These are phyloP conservation scores for Muschampia plurimacula DNA, from an alignment of 2,888 invertebrate genomes.

Conservation along the genomic window DNA sequence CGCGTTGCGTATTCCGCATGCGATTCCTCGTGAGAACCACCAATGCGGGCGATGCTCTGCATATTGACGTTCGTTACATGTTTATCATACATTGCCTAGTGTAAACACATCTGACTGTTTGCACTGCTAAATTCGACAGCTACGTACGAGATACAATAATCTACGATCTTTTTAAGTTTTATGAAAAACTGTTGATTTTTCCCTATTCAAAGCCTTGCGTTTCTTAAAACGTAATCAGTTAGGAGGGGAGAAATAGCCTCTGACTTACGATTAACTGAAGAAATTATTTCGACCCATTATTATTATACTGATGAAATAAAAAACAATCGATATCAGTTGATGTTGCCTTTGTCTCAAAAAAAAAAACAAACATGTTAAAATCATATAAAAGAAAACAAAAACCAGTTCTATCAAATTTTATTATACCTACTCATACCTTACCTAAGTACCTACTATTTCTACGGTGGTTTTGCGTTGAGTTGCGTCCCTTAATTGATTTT, in stretches of 20 bases:
- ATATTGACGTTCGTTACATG: conserved; percentile 36
- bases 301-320: no score
- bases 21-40: conserved; percentile 68
- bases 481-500: not conserved
- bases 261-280: not conserved
- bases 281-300: no score
- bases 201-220: not conserved
- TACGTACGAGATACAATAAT: conserved; percentile 4
- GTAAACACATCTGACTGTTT: conserved; percentile 8
- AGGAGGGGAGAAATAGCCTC: not conserved
- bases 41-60: conserved; percentile 51
- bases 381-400: no score
- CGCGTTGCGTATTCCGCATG: conserved; percentile 68
- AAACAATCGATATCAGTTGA: no score
- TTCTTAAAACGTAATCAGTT: not conserved
- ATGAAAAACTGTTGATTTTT: not conserved
- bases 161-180: conserved; percentile 33
- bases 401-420: no score
- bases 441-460: not conserved
- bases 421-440: no score
- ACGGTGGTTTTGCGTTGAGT: not conserved
- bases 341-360: no score
- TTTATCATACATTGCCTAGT: conserved; percentile 38
- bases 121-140: conserved; percentile 7
- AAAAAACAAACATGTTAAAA: no score